Base-by-base conservation (phyloP, 1,140 invertebrate genomes). In the Trissolcus basalis region DNA sequence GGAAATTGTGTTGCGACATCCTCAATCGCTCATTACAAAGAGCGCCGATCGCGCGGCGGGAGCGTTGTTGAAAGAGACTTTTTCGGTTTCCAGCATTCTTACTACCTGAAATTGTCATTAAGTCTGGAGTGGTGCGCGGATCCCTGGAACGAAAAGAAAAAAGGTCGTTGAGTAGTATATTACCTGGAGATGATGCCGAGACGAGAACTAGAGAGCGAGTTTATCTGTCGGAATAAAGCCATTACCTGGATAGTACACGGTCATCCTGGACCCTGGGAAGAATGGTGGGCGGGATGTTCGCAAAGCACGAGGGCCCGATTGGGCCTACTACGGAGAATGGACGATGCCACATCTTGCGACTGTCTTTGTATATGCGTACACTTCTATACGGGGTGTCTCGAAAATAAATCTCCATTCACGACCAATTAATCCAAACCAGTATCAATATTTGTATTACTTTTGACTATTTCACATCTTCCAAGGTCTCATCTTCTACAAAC, bases 81-180 rank as follows among this genome's bases (percentile, higher is more conserved):
- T 73, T 79, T 77, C 64, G 73, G 76, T 76, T 80, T 81, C 65
- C 70, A 74, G 65, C 71, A 77, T 80, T 81, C 78, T 73, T 78
- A 76, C 77, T 81, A 82, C 78, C 81, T 82, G 71, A 82, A 82
- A 81, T 82, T 82, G 79, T 82, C 81, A 82, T 82, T 82, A 81
- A 80, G 79, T 75, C 61, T 64, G 74, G 56, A 80, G 70, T 51
- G 67, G 45, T 48, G 73, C 60, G 69, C 54, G 64, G 64, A 27
- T 67, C 65, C 45, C 59, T 54, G 78, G 73, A 67, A 79, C 45
- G 64, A 72, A 45, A 55, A 63, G 60, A 74, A 77, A 70, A 78
- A 78, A 76, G 72, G 49, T 58, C 59, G 78, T 39, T 60, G 68
- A 71, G 79, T 80, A 70, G 79, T 80, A 80, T 80, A 80, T 80